Evolutionary conservation across 2,888 invertebrate genomes (phyloP), one percentile per base, ranked within the genome.

Genomic region (Crossocerus cetratus): DNA sequence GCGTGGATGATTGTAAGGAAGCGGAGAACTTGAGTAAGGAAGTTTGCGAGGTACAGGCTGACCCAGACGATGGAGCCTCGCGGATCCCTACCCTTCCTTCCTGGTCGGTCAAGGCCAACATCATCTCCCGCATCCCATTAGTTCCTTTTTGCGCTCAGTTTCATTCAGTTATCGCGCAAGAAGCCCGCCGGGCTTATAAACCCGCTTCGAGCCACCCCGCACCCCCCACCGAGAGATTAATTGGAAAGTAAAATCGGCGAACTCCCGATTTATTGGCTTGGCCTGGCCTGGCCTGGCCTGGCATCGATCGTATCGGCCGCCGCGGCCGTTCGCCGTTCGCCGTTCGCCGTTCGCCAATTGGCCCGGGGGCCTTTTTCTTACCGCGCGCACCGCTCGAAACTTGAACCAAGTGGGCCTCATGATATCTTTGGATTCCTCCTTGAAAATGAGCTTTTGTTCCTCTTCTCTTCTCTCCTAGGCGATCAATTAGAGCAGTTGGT

Each of bases 41-140:
- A 81, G 82, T 77, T 82, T 82, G 82, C 71, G 63, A 76, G 68
- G 73, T 65, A 74, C 76, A 71, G 72, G 81, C 74, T 83, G 82
- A 83, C 82, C 83, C 82, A 83, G 82, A 83, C 82, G 81, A 83
- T 82, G 81, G 72, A 74, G 75, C 77, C 83, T 79, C 77, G 83
- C 77, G 76, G 75, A 82, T 82, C 82, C 82, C 82, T 83, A 83
- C 82, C 66, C 81, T 74, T 73, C 78, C 79, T 84, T 79, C 82
- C 77, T 80, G 85, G 84, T 85, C 85, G 85, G 85, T 85, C 85
- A 85, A 85, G 85, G 85, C 82, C 85, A 85, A 83, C 85, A 83
- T 83, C 83, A 81, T 83, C 82, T 80, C 77, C 78, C 78, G 83
- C 83, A 83, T 82, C 78, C 76, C 78, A 73, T 83, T 82, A 79